Evolutionary conservation across 2,797 vertebrate species (phyloP), one percentile per base, ranked within the genome.

Genomic region (Knipowitschia caucasica): DNA sequence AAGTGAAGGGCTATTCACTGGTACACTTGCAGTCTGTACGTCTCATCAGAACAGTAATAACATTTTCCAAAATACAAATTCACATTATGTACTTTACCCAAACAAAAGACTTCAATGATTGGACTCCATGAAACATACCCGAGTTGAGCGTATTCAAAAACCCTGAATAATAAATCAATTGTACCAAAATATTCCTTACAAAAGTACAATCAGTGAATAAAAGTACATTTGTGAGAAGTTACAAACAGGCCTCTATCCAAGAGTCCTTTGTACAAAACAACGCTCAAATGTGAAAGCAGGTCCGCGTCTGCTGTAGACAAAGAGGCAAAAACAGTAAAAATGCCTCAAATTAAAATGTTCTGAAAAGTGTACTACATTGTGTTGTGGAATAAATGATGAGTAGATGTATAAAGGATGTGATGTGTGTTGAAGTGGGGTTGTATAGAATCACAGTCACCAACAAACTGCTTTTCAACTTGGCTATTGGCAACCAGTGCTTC

Each of bases 141-240:
- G 52, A 75, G 55, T 60, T 57, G 39, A 71, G 46, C 77, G 38
- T 64, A 53, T 74, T 71, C 25, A 54, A 69, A 79, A 78, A 77
- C 54, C 61, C 52, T 69, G 71, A 74, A 62, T 74, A 67, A 54
- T 53, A 63, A 53, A 78, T 26, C 3, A 56, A 69, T 18, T 14
- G 45, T 50, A 35, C 52, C 59, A 64, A 66, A 56, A 64, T 59
- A 23, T 67, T 61, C 51, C 64, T 72, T 83, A 81, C 71, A 82
- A 87, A 85, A 85, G 73, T 84, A 85, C 85, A 84, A 85, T 87
- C 81, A 77, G 80, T 59, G 67, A 78, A 83, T 78, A 71, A 67
- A 82, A 78, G 59, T 71, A 82, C 67, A 74, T 82, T 69, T 70
- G 73, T 68, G 61, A 67, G 67, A 61, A 2, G 50, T 63, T 76